Base-by-base conservation (phyloP, 2,797 vertebrate species). In the Chromobotia macracanthus region DNA sequence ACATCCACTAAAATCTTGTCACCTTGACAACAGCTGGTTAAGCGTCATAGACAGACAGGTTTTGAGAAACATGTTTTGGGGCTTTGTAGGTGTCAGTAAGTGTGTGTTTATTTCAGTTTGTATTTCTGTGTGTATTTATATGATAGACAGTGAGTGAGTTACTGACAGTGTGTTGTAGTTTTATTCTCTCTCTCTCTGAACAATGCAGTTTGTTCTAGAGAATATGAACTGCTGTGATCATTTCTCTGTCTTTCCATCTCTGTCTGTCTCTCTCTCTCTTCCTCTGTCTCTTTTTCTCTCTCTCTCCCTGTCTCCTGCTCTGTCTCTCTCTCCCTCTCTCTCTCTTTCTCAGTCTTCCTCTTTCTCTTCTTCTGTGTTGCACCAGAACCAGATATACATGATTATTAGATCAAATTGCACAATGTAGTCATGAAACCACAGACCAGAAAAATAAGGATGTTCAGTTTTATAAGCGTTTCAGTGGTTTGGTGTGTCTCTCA, bases 381-480 rank as follows among this genome's bases (percentile, higher is more conserved):
- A 84, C 79, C 75, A 80, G 12, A 61, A 50, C 15, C 6, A 51
- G 25, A 64, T 48, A 41, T 10, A 23, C 7, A 28, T 7, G 38
- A 28, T 46, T 46, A 74, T 72, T 84, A 71, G 68, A 79, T 79
- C 23, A 81, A 81, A 81, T 75, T 75, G 68, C 79, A 78, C 75
- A 75, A 81, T 11, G 0, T 9, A 55, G 55, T 63, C 64, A 23
- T 16, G 21, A 61, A 69, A 80, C 79, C 44, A 41, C 64, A 50
- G 65, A 65, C 66, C 46, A 50, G 35, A 44, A 61, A 50, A 80
- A 74, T 60, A 53, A 80, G 64, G 78, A 80, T 58, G 71, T 80
- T 38, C 11, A 3, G 16, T 80, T 74, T 60, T 60, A 79, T 12
- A 72, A 75, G 25, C 0, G 15, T 28, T 60, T 28, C 58, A 60